A percentile compares a stretch with the other conserved stretches of the same genome.
These are phyloP conservation scores for Dryadula phaetusa DNA, from an alignment of 2,888 invertebrate species.

Conservation along the genomic window DNA sequence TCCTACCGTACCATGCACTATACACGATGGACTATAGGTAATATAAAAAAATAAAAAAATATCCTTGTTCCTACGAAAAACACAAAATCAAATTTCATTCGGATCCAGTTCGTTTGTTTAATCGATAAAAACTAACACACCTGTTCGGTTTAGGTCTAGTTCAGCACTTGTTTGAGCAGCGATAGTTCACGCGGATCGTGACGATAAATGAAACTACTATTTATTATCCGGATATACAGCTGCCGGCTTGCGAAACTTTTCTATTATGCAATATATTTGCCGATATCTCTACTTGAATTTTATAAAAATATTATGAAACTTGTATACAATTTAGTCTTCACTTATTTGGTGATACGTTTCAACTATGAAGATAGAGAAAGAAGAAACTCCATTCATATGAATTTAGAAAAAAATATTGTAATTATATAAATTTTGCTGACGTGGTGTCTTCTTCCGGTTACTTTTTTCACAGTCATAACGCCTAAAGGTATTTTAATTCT, in stretches of 20 bases:
- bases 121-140: constrained; percentile 33
- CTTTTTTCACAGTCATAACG: too few relatives aligned
- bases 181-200: constrained; percentile 24
- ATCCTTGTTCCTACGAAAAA: not conserved
- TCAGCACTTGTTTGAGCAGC: constrained; percentile 27
- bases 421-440: too few relatives aligned
- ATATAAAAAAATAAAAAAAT: not conserved
- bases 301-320: not conserved
- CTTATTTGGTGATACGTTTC: too few relatives aligned
- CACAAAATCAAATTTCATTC: constrained; percentile 3
- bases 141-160: constrained; percentile 27
- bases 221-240: constrained; percentile 30
- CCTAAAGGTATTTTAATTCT: too few relatives aligned
- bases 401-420: too few relatives aligned
- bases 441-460: too few relatives aligned
- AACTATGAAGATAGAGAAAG: too few relatives aligned
- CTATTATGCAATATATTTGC: constrained; percentile 14
- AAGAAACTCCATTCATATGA: too few relatives aligned
- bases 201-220: constrained; percentile 32
- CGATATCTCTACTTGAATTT: not conserved
- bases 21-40: too few relatives aligned
- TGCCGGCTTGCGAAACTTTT: constrained; percentile 27
- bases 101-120: constrained; percentile 26
- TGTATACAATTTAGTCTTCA: too few relatives aligned
- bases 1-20: too few relatives aligned